Conservation (phyloP, 2,113 vertebrate genomes). For the Verasper variegatus region DNA sequence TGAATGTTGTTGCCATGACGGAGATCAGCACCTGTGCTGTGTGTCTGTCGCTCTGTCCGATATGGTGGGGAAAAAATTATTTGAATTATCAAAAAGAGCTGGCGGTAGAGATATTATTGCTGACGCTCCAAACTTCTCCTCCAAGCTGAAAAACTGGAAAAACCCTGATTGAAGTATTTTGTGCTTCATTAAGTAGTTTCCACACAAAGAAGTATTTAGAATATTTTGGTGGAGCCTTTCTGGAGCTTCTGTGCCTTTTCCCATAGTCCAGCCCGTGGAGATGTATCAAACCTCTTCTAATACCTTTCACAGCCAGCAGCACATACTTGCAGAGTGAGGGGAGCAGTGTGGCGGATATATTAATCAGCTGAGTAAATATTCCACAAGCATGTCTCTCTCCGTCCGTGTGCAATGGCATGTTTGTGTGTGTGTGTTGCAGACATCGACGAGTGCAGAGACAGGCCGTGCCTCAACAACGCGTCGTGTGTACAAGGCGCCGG, state of each 20-base stretch:
- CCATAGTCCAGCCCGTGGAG: constrained; percentile 74
- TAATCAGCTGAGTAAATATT: constrained; percentile 86
- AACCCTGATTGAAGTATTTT: constrained; percentile 32
- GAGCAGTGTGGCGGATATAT: constrained; percentile 79
- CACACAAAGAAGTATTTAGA: constrained; percentile 20
- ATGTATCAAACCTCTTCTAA: constrained; percentile 76
- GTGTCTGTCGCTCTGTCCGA: too few relatives aligned
- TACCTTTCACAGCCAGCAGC: constrained; percentile 82
- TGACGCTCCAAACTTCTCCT: neutral
- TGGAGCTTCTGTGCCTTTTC: constrained; percentile 58
- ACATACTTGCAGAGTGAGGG: constrained; percentile 81
- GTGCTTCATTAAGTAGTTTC: constrained; percentile 49
- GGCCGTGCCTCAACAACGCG: constrained; percentile 78
- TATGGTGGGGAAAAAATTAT: too few relatives aligned
- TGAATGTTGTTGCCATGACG: too few relatives aligned
- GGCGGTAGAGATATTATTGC: neutral
- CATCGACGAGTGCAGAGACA: constrained; percentile 80
- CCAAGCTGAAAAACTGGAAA: neutral
- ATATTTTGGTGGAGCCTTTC: constrained; percentile 40
- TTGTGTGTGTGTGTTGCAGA: constrained; percentile 75
- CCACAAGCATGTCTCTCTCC: constrained; percentile 58
- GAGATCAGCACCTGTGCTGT: too few relatives aligned
- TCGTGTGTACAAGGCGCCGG: constrained; percentile 76
- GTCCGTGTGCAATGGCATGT: constrained; percentile 26
- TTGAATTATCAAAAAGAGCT: neutral